Base-by-base conservation (phyloP, 2,888 invertebrate genomes). In the Tricholauxania praeusta region DNA sequence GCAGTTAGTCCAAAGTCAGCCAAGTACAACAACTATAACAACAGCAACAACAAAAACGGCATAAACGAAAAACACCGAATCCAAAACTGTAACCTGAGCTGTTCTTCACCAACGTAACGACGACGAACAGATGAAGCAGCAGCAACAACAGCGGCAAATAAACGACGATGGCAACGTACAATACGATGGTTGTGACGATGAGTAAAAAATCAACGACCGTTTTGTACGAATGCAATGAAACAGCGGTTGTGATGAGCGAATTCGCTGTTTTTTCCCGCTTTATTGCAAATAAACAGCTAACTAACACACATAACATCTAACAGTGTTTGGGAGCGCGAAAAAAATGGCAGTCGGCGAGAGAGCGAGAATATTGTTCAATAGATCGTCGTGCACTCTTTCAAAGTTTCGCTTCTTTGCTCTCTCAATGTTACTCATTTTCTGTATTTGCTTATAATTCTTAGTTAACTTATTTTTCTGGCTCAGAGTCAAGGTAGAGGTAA, bases 401-500 rank as follows among this genome's bases (percentile, higher is more conserved):
- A 12, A n/a, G 6, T 17, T 8, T 39, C 10, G 14, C 47, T 32
- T 17, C n/a, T 12, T 4, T n/a, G n/a, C n/a, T 28, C 2, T 28
- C 28, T 28, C 28, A 0, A 28, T 28, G 4, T 28, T 3, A 8
- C 19, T 47, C 57, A 48, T 59, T 47, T 47, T 48, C 47, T 57
- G 28, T 15, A 52, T 12, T 4, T 6, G 17, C 48, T 17, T n/a
- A 59, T 47, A 17, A 39, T 39, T 39, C 19, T 48, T 0, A 12
- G 47, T 19, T 14, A 19, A 28, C 57, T 28, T 51, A 10, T 49
- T 19, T 66, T 66, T 12, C 12, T 32, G 39, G 53, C 52, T 83
- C 86, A 86, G 86, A 86, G 86, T 87, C 87, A 86, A 87, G 86
- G 87, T 86, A 84, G 86, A 85, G 86, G 85, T 85, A 85, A 81